Conservation (phyloP, 2,888 invertebrate genomes). For the Portevinia maculata region DNA sequence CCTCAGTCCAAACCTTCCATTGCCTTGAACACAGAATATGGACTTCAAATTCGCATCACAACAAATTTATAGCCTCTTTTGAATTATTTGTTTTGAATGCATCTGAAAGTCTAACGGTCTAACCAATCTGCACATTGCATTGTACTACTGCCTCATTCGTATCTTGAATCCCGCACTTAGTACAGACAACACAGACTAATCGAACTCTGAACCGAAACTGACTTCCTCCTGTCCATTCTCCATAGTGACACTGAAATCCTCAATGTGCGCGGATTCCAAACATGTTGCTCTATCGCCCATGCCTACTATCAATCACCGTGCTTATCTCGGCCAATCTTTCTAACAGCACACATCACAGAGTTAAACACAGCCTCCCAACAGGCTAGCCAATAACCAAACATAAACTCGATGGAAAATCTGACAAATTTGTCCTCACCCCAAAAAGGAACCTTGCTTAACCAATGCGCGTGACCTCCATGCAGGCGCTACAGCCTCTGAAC, state of each 20-base stretch:
- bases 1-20: no score
- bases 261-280: conserved; percentile 26
- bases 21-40: no score
- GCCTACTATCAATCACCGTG: conserved; percentile 65
- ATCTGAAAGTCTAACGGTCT: conserved; percentile 12
- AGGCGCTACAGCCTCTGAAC: conserved; percentile 25
- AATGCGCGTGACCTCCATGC: conserved; percentile 55
- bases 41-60: no score
- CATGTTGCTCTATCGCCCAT: conserved; percentile 40
- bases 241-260: conserved; percentile 29
- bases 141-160: conserved; percentile 23
- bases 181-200: conserved; percentile 23
- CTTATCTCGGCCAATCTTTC: conserved; percentile 56
- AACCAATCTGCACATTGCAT: not conserved
- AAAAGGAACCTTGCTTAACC: conserved; percentile 38
- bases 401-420: conserved; percentile 56
- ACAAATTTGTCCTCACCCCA: conserved; percentile 71
- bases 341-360: conserved; percentile 50
- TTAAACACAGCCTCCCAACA: conserved; percentile 6
- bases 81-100: not conserved
- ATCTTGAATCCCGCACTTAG: conserved; percentile 22
- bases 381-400: conserved; percentile 33
- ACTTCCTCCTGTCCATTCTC: conserved; percentile 42
- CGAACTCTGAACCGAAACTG: conserved; percentile 63
- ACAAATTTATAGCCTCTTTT: no score